phyloP scores from a whole-genome alignment of 2,113 vertebrate genomes.

The Aegotheles bennettii region DNA sequence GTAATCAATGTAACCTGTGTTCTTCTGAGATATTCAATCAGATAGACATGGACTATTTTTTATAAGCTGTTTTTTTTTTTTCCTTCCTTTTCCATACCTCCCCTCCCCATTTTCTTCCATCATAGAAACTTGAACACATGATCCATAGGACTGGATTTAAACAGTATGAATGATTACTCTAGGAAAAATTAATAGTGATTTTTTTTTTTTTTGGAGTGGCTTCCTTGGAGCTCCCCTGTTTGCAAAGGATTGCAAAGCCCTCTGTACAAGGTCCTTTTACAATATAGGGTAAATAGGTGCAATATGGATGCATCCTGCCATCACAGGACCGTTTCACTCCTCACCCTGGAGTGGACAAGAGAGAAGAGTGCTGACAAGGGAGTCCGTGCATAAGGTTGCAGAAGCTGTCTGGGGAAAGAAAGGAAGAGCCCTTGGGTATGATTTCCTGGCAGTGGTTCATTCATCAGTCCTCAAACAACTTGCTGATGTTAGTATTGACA shows the following conservation, averaged over 20 bases:
- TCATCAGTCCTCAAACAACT: background rate
- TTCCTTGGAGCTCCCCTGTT: background rate
- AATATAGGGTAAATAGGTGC: background rate
- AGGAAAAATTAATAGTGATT: background rate
- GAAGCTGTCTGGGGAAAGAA: background rate
- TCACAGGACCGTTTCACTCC: background rate
- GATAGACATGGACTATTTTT: background rate
- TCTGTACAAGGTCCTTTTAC: background rate
- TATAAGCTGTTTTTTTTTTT: accelerated
- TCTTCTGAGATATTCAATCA: background rate
- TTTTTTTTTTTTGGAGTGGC: background rate
- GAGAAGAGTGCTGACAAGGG: background rate
- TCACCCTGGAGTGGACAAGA: background rate
- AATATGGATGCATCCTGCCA: background rate
- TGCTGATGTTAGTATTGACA: background rate
- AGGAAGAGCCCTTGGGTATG: background rate
- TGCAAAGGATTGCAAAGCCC: background rate
- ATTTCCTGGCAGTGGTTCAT: background rate
- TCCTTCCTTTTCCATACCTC: too few relatives aligned
- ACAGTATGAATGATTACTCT: background rate
- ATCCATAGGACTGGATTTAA: background rate
- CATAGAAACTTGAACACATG: background rate
- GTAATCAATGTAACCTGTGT: background rate
- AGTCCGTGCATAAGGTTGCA: background rate
- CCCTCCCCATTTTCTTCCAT: accelerated